phyloP scores from a whole-genome alignment of 2,113 vertebrate species.

The Crocuta crocuta region DNA sequence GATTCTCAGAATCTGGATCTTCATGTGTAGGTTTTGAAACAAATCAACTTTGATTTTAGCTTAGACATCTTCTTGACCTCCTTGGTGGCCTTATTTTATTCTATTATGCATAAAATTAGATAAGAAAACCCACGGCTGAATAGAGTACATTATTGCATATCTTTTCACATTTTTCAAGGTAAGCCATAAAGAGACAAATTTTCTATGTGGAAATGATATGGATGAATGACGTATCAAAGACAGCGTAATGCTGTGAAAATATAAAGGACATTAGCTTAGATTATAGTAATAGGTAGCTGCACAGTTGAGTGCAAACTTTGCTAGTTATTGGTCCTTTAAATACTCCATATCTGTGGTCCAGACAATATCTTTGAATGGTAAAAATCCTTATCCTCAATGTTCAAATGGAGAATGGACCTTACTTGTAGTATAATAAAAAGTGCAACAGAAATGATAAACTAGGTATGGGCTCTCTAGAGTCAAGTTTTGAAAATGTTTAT shows the following conservation, averaged over 20 bases:
- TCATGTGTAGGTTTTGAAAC: not conserved
- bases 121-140: not conserved
- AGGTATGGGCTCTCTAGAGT: not conserved
- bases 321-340: not conserved
- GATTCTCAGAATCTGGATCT: not conserved
- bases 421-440: not conserved
- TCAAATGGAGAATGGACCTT: not conserved
- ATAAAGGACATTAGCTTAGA: not conserved
- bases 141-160: not conserved
- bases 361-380: not conserved
- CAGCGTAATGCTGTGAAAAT: not conserved
- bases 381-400: not conserved
- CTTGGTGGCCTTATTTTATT: not conserved
- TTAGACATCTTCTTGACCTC: not conserved
- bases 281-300: not conserved
- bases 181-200: not conserved
- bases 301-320: not conserved
- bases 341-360: not conserved
- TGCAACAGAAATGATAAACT: not conserved
- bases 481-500: not conserved
- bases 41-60: conserved; percentile 2
- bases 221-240: not conserved
- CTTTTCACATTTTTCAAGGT: conserved; percentile 1
- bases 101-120: not conserved
- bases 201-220: not conserved